Base-by-base conservation (phyloP, 1,140 invertebrate genomes). In the Liolophura sinensis region DNA sequence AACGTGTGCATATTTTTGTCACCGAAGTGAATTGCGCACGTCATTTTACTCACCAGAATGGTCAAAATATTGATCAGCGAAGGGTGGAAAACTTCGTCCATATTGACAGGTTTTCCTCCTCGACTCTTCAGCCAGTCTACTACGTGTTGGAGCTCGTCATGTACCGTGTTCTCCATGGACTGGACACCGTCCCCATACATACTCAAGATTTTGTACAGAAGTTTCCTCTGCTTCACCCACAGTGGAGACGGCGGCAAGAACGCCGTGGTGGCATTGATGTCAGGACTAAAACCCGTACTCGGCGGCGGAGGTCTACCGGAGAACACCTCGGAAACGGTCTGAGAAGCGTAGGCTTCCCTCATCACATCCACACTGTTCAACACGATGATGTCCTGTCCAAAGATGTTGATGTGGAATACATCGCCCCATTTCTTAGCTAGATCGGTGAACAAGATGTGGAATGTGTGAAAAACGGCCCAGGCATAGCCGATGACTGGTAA, bases 101-200 rank as follows among this genome's bases (percentile, higher is more conserved):
- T 3, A 9, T 40, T 40, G 31, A 40, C 31, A 40, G 31, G 9
- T 40, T 40, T 9, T 40, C 31, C 31, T 40, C 9, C 3, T 3
- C 31, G 31, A 40, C 9, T 40, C 9, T 40, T 40, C 31, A 40
- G 31, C 31, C 3, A 40, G 31, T 40, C 31, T 9, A 40, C 31
- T 9, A 40, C 31, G 9, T 40, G 31, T 40, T 40, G 31, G 31
- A 67, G 24, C 22, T 67, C 65, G 11, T 59, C 65, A n/a, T 61
- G 52, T 16, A 62, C 65, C 18, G 60, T 61, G 47, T 59, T 56
- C n/a, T 67, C 65, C 27, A 61, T 61, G 46, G 51, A 56, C 25
- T 67, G 60, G 46, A 67, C 59, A 0, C 65, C 65, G 54, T 67
- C 65, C 4, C 65, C 65, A 51, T 67, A 67, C 5, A 67, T 59